Evolutionary conservation across 1,140 invertebrate species (phyloP).

Genomic region (Drosophila lini): DNA sequence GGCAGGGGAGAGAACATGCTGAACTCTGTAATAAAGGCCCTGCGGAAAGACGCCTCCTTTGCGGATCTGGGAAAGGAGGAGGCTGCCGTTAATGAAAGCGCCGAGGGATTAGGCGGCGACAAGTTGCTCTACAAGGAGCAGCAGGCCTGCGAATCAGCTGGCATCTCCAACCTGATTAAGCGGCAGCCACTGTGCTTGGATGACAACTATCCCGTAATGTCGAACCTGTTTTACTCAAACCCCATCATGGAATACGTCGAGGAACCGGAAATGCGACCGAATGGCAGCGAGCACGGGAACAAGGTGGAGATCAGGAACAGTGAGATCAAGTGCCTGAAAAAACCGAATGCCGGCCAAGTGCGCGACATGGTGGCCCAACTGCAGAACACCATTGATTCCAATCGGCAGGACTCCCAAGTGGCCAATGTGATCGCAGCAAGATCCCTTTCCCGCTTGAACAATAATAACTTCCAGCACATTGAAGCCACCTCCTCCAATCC

Average conservation of each 20-base stretch:
- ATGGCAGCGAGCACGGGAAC: conserved; percentile 42
- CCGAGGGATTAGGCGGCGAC: conserved; percentile 49
- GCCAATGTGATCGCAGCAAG: conserved; percentile 44
- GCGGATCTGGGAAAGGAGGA: conserved; percentile 64
- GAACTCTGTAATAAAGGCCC: conserved; percentile 72
- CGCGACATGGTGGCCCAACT: conserved; percentile 80
- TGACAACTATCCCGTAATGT: conserved; percentile 32
- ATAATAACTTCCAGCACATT: conserved; percentile 27
- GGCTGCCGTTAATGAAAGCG: conserved; percentile 55
- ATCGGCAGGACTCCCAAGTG: conserved; percentile 27
- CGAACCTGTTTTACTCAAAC: conserved; percentile 49
- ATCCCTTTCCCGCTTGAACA: conserved; percentile 81
- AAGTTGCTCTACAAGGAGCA: conserved; percentile 69
- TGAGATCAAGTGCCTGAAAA: conserved; percentile 82
- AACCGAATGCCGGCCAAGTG: conserved; percentile 69
- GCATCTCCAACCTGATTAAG: conserved; percentile 57
- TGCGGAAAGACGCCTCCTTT: conserved; percentile 64
- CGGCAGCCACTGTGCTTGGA: conserved; percentile 62
- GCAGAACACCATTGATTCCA: conserved; percentile 84
- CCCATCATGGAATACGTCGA: conserved; percentile 46
- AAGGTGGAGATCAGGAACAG: conserved; percentile 71
- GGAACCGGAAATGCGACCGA: conserved; percentile 31
- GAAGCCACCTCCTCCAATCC: conserved; percentile 36
- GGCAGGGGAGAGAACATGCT: conserved; percentile 65
- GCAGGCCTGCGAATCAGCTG: conserved; percentile 51